Conservation (phyloP, 2,113 vertebrate genomes). For the Atrichornis clamosus region DNA sequence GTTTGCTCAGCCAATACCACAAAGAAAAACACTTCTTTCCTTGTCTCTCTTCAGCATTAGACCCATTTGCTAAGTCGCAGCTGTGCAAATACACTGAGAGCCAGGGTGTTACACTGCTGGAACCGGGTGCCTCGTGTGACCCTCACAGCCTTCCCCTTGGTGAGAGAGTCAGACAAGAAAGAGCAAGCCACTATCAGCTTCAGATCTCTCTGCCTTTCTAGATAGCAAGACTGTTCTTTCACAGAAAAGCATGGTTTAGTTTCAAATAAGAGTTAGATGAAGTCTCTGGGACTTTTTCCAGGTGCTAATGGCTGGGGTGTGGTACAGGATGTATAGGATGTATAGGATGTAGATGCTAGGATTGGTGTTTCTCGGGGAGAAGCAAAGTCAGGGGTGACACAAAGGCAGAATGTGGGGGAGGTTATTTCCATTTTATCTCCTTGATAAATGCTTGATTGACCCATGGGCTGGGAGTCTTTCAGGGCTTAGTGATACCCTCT, state of each 20-base stretch:
- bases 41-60: not conserved
- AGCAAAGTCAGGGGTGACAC: not conserved
- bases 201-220: not conserved
- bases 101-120: not conserved
- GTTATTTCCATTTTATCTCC: not conserved
- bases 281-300: not conserved
- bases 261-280: not conserved
- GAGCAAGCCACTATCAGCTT: not conserved
- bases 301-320: not conserved
- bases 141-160: not conserved
- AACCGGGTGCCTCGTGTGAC: not conserved
- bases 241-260: not conserved
- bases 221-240: not conserved
- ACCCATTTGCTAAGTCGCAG: not conserved
- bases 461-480: not conserved
- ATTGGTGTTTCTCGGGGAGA: not conserved
- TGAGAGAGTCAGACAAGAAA: not conserved
- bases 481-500: not conserved
- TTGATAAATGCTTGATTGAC: not conserved
- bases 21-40: not conserved
- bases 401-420: not conserved
- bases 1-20: slow-evolving; percentile 4
- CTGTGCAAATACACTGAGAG: slow-evolving; percentile 20
- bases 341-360: not conserved
- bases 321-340: not conserved